A percentile compares a stretch with the other conserved stretches of the same genome.
phyloP scores from a whole-genome alignment of 2,797 vertebrate species.

The Euphonia xanthogaster region DNA sequence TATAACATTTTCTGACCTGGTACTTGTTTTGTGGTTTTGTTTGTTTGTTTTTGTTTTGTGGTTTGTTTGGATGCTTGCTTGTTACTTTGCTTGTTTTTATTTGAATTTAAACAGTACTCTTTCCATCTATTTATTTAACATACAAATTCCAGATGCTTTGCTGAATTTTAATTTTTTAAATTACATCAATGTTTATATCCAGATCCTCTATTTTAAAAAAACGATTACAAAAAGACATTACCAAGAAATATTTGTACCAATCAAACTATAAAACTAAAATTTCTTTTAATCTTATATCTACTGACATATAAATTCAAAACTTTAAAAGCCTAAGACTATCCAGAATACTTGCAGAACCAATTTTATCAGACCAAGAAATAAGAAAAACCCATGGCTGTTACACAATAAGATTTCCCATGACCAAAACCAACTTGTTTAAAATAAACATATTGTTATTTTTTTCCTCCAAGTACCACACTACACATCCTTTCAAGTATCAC shows the following conservation, averaged over 20 bases:
- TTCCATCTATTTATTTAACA: background rate
- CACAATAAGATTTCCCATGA: background rate
- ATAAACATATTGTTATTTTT: background rate
- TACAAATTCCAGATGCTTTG: background rate
- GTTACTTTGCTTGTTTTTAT: background rate
- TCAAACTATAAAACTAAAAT: background rate
- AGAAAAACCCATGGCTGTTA: background rate
- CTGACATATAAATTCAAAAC: background rate
- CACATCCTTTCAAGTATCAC: background rate
- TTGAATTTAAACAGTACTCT: background rate
- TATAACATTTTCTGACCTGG: background rate
- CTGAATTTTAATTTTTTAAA: background rate
- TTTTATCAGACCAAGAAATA: background rate
- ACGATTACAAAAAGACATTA: background rate
- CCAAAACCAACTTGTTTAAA: background rate
- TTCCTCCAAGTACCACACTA: background rate
- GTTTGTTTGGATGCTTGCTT: background rate
- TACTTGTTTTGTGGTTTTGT: background rate
- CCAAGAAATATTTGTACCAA: background rate
- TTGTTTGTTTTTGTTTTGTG: background rate
- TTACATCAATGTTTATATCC: background rate
- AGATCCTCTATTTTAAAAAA: background rate
- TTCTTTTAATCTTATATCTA: background rate
- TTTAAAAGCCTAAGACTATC: background rate
- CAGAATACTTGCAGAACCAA: background rate